Base-by-base conservation (phyloP, 1,140 invertebrate genomes). In the Calosoma granatense region DNA sequence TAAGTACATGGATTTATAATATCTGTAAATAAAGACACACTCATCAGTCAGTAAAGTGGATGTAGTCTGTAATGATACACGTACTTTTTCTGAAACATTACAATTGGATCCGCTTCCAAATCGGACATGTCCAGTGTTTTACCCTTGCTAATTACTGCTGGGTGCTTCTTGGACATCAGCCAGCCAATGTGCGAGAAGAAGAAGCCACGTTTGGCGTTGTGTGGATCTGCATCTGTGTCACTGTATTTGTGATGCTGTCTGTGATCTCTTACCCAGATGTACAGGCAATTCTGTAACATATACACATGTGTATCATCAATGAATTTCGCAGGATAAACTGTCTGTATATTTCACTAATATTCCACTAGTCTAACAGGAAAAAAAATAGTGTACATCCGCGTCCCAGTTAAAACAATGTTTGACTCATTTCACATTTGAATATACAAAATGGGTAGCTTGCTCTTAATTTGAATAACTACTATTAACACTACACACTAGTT, bases 61-160 rank as follows among this genome's bases (percentile, higher is more conserved):
- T 30, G 14, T 6, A 30, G 14, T 30, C 14, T 30, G 26, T 17
- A 47, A 47, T 47, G 19, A 47, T 6, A 0, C 12, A 63, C 56
- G 65, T 74, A 81, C 78, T 76, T 86, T 66, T 81, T 79, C 65
- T 90, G 87, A 55, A 84, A 81, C 72, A 78, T 79, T n/a, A 89
- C 78, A 43, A 90, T 76, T 56, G 79, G 79, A 70, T 92, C 88
- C 12, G 74, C 76, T 63, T 79, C 70, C 6, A 91, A 67, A 67
- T 92, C 89, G 15, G 76, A 79, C 74, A 80, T 72, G 56, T 90
- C 86, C 15, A 87, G 60, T 58, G 73, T 56, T 70, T 74, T 22
- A 61, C 74, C 72, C 70, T 75, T 62, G 30, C 67, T 59, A 23
- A 76, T 82, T 21, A 91, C 79, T 11, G 77, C 74, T 1, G 81